Evolutionary conservation across 2,113 vertebrate species (phyloP).

Genomic region (Cyphomyrus discorhynchus): DNA sequence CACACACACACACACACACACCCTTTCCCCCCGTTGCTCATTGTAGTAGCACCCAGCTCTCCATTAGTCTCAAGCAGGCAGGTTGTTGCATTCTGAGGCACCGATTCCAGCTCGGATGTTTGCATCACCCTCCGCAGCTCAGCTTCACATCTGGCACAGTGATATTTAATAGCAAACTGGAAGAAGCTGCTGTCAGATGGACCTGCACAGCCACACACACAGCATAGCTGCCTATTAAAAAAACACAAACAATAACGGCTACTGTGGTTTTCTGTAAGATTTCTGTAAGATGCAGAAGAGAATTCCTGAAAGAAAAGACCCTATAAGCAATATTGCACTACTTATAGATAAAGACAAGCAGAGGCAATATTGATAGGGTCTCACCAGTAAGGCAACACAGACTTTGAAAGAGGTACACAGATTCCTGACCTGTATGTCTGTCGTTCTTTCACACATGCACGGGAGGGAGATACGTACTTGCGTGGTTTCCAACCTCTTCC

Average conservation of each 20-base stretch:
- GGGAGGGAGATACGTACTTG: not conserved
- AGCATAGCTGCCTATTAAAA: not conserved
- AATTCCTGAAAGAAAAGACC: conserved; percentile 76
- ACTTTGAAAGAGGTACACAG: not conserved
- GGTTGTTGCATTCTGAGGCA: not conserved
- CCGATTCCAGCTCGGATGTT: not conserved
- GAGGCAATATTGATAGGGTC: conserved; percentile 92
- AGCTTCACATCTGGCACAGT: not conserved
- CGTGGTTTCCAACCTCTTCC: not conserved
- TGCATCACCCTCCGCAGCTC: not conserved
- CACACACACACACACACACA: not conserved
- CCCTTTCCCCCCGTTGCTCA: not conserved
- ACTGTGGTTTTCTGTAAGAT: not conserved
- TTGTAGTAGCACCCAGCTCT: not conserved
- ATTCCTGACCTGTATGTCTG: not conserved
- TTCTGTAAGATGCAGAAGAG: conserved; percentile 2
- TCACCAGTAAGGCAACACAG: conserved; percentile 60
- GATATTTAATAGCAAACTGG: not conserved
- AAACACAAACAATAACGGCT: not conserved
- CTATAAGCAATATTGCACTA: conserved; percentile 98
- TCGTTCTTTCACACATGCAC: conserved; percentile 3
- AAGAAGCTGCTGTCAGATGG: not conserved
- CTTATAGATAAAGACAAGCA: conserved; percentile 75
- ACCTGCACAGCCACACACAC: not conserved
- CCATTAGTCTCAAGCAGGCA: not conserved